Evolutionary conservation across 2,888 invertebrate genomes (phyloP), one percentile per base, ranked within the genome.

Genomic region (Thymelicus lineola): DNA sequence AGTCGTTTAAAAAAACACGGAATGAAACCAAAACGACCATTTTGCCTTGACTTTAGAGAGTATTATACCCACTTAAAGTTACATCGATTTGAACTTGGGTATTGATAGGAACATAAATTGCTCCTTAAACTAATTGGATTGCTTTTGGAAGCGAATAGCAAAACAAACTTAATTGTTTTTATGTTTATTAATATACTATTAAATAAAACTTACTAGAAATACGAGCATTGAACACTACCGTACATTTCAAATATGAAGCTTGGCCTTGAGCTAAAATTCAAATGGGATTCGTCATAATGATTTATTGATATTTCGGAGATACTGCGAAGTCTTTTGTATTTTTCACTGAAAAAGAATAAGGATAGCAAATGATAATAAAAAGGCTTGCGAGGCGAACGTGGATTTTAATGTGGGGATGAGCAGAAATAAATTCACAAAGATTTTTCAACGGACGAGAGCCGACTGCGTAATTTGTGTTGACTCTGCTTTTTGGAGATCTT

Each of bases 391-490:
- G 74, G 53, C 64, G 61, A 66, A 75, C 82, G 76, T 77, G 79
- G 84, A 80, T 71, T 84, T 83, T 86, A 84, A 86, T 85, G 84
- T 82, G 42, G 72, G 80, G 82, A 84, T 82, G 82, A 85, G 82
- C 83, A 80, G 77, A 83, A 85, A 88, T 88, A 86, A 87, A 89
- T 88, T 88, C 84, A 81, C 80, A 77, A 83, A 86, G 86, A 88
- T 88, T 88, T 89, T 89, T 88, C 87, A 86, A 77, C 75, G 82
- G 77, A 87, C 87, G 86, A 81, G 80, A 75, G 66, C 76, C 63
- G 88, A 88, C 86, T 89, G 78, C 82, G 84, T 88, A 86, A 89
- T 88, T 87, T 83, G 81, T 83, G 65, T 65, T 57, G 55, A 42
- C 57, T 57, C 50, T n/a, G 50, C n/a, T 42, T 45, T 65, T 55